phyloP scores from a whole-genome alignment of 2,888 invertebrate genomes.

The Dusona sp. region DNA sequence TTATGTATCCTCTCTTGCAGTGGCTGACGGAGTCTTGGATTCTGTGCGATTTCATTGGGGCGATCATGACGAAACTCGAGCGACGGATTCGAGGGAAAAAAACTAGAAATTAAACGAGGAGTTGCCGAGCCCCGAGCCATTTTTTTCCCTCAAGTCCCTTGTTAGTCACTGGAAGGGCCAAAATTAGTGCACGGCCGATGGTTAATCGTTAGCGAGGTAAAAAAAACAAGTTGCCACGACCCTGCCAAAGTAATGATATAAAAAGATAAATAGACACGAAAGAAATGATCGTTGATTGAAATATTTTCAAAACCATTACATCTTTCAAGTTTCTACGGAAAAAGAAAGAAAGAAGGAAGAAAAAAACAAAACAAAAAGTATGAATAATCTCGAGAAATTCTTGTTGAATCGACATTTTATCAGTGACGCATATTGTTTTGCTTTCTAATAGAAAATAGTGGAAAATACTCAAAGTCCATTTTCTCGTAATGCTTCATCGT shows the following conservation, averaged over 20 bases:
- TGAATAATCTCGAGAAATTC: background rate
- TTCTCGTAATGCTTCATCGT: conserved; percentile 11
- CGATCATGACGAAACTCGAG: conserved; percentile 27
- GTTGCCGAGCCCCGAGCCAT: conserved; percentile 9
- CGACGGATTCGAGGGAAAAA: conserved; percentile 73
- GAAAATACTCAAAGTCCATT: background rate
- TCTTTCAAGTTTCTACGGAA: background rate
- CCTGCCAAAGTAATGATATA: background rate
- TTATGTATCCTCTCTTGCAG: conserved; percentile 72
- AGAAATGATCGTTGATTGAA: background rate
- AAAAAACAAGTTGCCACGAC: background rate
- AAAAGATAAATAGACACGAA: conserved; percentile 5
- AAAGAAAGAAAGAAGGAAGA: background rate
- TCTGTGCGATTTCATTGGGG: conserved; percentile 32
- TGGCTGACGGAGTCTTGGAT: conserved; percentile 39
- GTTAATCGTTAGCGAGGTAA: conserved; percentile 7
- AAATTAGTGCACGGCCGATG: conserved; percentile 9
- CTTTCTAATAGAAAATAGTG: too few relatives aligned
- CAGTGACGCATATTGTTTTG: background rate
- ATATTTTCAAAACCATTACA: background rate
- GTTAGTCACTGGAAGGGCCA: conserved; percentile 45
- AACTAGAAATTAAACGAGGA: conserved; percentile 76
- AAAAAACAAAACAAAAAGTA: background rate
- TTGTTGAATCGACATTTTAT: conserved; percentile 20
- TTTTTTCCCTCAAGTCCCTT: conserved; percentile 38